phyloP scores from a whole-genome alignment of 2,797 vertebrate genomes.

The Sciaenops ocellatus region DNA sequence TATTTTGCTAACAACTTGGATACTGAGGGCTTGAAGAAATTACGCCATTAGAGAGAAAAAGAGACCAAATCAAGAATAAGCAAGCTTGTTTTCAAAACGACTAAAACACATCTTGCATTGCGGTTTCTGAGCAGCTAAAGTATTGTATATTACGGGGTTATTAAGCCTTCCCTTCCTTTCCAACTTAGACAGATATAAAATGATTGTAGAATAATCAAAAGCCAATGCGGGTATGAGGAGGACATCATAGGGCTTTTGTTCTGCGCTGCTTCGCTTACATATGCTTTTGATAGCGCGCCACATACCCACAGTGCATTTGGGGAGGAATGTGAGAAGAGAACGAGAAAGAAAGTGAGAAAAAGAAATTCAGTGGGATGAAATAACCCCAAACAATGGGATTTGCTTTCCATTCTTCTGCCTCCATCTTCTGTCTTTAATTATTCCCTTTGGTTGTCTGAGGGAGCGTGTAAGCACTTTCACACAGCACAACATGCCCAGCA shows the following conservation, averaged over 20 bases:
- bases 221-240: conserved; percentile 81
- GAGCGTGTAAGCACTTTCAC: conserved; percentile 86
- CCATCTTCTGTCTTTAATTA: conserved; percentile 88
- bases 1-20: conserved; percentile 94
- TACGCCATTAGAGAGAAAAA: conserved; percentile 82
- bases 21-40: conserved; percentile 90
- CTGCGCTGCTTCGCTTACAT: conserved; percentile 78
- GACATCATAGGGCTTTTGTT: conserved; percentile 86
- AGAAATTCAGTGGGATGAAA: conserved; percentile 86
- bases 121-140: conserved; percentile 61
- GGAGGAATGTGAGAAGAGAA: conserved; percentile 77
- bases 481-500: conserved; percentile 84
- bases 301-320: conserved; percentile 83
- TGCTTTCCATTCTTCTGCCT: conserved; percentile 85
- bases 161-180: conserved; percentile 91
- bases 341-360: conserved; percentile 75
- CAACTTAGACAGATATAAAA: conserved; percentile 78
- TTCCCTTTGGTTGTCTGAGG: conserved; percentile 87
- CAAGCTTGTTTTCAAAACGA: conserved; percentile 85
- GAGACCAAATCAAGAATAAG: conserved; percentile 64
- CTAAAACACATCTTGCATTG: conserved; percentile 89
- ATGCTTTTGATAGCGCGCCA: conserved; percentile 82
- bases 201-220: conserved; percentile 87
- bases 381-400: conserved; percentile 87
- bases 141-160: conserved; percentile 89